A percentile compares a stretch with the other conserved stretches of the same genome.
Evolutionary conservation across 2,113 vertebrate species (phyloP).

Genomic region (Spermophilus dauricus): DNA sequence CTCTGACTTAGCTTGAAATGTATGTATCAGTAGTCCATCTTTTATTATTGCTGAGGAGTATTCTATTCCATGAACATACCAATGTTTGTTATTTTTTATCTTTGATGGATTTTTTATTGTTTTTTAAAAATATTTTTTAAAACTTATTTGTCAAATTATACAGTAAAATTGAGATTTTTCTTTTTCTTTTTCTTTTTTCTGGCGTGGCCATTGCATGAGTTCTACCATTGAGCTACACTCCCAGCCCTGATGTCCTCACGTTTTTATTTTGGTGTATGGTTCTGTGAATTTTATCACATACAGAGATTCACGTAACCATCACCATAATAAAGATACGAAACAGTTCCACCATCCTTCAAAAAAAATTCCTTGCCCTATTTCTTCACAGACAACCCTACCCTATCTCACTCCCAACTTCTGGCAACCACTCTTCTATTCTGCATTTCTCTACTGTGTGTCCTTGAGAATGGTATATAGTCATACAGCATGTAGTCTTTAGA

Average conservation of each 20-base stretch:
- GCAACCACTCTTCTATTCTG: background rate
- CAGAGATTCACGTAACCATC: background rate
- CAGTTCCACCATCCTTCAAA: background rate
- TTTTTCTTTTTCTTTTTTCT: background rate
- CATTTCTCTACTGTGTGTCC: background rate
- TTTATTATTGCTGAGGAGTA: background rate
- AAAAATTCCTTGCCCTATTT: background rate
- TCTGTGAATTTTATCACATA: background rate
- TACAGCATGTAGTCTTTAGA: background rate
- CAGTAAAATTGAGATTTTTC: background rate
- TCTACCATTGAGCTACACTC: too few relatives aligned
- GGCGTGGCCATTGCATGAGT: background rate
- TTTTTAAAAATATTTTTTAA: slow-evolving; percentile 1
- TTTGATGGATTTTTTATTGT: background rate
- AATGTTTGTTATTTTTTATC: background rate
- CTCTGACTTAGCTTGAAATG: background rate
- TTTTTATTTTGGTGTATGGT: background rate
- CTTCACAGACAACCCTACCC: background rate
- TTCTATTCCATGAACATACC: background rate
- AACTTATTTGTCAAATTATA: background rate
- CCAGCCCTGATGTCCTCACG: background rate
- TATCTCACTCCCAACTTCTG: background rate
- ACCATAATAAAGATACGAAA: too few relatives aligned
- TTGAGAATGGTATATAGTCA: background rate
- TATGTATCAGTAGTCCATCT: background rate